Percentiles rank a stretch among this genome's conserved stretches.
Evolutionary conservation across 2,888 invertebrate species (phyloP).

Genomic region (Amitus sp.): DNA sequence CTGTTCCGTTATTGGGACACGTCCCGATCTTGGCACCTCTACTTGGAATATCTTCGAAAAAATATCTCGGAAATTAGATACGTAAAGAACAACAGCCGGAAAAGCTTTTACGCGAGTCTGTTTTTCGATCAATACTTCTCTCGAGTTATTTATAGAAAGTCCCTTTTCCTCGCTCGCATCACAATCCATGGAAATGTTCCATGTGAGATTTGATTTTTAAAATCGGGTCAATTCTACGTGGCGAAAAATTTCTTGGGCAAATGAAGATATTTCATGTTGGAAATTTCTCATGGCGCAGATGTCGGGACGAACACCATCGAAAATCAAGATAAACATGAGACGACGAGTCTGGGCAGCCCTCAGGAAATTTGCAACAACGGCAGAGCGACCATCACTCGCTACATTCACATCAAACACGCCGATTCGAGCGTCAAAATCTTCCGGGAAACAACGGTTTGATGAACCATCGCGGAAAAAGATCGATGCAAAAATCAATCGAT

Average conservation of each 20-base stretch:
- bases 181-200: background rate
- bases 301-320: slow-evolving; percentile 44
- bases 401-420: slow-evolving; percentile 64
- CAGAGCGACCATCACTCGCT: slow-evolving; percentile 62
- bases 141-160: background rate
- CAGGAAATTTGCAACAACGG: slow-evolving; percentile 47
- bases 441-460: slow-evolving; percentile 65
- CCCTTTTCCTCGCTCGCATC: background rate
- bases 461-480: slow-evolving; percentile 24
- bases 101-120: no score
- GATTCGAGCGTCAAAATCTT: slow-evolving; percentile 65
- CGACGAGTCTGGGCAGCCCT: slow-evolving; percentile 39
- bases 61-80: no score
- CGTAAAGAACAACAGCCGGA: no score
- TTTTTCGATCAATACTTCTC: background rate
- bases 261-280: background rate
- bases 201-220: no score
- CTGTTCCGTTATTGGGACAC: no score
- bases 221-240: no score
- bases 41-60: no score
- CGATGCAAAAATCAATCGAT: no score
- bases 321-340: slow-evolving; percentile 37
- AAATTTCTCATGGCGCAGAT: slow-evolving; percentile 42
- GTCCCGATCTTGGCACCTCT: no score
- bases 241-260: no score